Evolutionary conservation across 2,888 invertebrate species (phyloP).

Genomic region (Conops quadrifasciatus): DNA sequence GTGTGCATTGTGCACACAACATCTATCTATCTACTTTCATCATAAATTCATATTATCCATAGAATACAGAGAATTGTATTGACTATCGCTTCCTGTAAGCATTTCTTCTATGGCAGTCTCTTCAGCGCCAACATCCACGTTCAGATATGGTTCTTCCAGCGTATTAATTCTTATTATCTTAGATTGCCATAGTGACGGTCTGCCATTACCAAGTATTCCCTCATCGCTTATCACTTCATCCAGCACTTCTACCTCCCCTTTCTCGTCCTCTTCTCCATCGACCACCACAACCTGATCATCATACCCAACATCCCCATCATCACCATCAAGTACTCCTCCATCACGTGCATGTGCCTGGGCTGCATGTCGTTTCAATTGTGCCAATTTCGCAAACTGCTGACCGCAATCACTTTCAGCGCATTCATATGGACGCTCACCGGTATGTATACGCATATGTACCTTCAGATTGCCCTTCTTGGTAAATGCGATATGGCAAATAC

Average conservation of each 20-base stretch:
- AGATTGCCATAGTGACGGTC: background rate
- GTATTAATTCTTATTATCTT: background rate
- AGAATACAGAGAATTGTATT: too few species aligned
- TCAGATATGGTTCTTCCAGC: background rate
- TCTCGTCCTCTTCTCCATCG: constrained; percentile 12
- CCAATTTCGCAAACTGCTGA: constrained; percentile 42
- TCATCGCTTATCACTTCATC: background rate
- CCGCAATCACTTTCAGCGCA: constrained; percentile 47
- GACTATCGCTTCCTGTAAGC: too few species aligned
- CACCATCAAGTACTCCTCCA: constrained; percentile 22
- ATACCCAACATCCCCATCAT: constrained; percentile 17
- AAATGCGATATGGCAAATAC: constrained; percentile 46
- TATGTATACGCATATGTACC: constrained; percentile 46
- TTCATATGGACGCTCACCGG: constrained; percentile 44
- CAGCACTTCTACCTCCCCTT: background rate
- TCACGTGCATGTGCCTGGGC: constrained; percentile 35
- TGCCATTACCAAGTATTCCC: background rate
- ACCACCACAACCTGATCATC: too few species aligned
- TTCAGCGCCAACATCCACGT: constrained; percentile 10
- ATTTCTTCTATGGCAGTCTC: constrained; percentile 11
- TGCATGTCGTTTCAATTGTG: constrained; percentile 44
- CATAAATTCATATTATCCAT: too few species aligned
- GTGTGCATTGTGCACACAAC: too few species aligned
- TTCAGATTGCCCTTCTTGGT: constrained; percentile 43
- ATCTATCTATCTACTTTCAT: too few species aligned